Base-by-base conservation (phyloP, 2,797 vertebrate genomes). In the Crax fasciolata region DNA sequence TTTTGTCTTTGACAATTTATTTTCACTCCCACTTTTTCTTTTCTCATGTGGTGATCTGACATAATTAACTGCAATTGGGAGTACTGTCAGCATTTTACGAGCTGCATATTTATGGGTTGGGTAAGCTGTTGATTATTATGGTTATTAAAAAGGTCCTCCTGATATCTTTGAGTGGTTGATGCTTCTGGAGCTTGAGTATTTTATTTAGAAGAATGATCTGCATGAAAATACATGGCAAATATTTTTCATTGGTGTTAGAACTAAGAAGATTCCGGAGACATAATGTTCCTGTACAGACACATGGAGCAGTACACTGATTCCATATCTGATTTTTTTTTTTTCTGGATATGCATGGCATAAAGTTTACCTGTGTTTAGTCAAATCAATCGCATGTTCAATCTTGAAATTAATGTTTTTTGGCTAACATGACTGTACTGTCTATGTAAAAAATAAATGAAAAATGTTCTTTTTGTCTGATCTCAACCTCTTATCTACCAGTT, bases 11-110 rank as follows among this genome's bases (percentile, higher is more conserved):
- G 55, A 30, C 15, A 28, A 59, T 35, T 25, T 48, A 74, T 48
- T 23, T 52, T 7, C 8, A 6, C 20, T 66, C 21, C 18, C 17
- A 16, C 4, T 62, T 35, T 70, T 89, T 61, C 13, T 5, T n/a
- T 92, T 91, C 14, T 3, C n/a, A 6, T 25, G 8, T 58, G 48
- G 49, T 87, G 67, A 90, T 62, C n/a, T 44, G 43, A 32, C 46
- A 49, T 66, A 79, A 88, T 91, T 84, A 91, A 76, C 81, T 87
- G 48, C 74, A 84, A 21, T 24, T 79, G 52, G 25, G 38, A 82
- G 13, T 77, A 21, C 78, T 95, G 77, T 91, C 62, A 78, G 83
- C 63, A 32, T 84, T 94, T 91, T 88, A 63, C 82, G 52, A 88
- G 71, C 57, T 79, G 63, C 67, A 71, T 52, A 82, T 82, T 52